phyloP scores from a whole-genome alignment of 2,113 vertebrate species.

The Rynchops niger region DNA sequence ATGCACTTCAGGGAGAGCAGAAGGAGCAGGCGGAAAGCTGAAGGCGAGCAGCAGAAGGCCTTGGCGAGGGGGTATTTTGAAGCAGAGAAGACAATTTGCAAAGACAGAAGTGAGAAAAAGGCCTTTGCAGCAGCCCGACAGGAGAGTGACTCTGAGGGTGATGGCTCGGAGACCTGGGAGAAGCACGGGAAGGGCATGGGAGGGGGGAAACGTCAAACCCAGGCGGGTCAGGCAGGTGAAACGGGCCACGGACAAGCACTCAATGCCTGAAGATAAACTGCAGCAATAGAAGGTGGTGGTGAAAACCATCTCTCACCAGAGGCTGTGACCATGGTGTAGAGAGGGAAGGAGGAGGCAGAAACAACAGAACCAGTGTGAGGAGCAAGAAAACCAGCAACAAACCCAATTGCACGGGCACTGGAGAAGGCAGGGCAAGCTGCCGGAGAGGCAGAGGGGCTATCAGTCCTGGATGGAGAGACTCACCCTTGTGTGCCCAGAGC shows the following conservation, averaged over 20 bases:
- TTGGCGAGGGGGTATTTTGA: not conserved
- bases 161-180: not conserved
- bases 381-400: not conserved
- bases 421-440: not conserved
- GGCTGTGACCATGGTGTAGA: not conserved
- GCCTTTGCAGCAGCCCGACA: not conserved
- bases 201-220: not conserved
- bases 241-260: rapidly evolving
- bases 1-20: not conserved
- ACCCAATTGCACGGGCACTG: rapidly evolving
- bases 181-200: not conserved
- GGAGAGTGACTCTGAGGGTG: not conserved
- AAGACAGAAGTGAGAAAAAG: not conserved
- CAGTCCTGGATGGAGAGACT: not conserved
- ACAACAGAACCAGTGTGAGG: not conserved
- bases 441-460: not conserved
- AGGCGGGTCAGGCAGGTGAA: not conserved
- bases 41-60: not conserved
- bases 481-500: not conserved
- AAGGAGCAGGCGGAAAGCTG: not conserved
- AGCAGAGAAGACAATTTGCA: not conserved
- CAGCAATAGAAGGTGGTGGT: not conserved
- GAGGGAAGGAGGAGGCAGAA: not conserved
- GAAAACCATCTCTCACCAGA: not conserved
- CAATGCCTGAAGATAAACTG: not conserved